Base-by-base conservation (phyloP, 2,888 invertebrate genomes). In the Micropterix aruncella region DNA sequence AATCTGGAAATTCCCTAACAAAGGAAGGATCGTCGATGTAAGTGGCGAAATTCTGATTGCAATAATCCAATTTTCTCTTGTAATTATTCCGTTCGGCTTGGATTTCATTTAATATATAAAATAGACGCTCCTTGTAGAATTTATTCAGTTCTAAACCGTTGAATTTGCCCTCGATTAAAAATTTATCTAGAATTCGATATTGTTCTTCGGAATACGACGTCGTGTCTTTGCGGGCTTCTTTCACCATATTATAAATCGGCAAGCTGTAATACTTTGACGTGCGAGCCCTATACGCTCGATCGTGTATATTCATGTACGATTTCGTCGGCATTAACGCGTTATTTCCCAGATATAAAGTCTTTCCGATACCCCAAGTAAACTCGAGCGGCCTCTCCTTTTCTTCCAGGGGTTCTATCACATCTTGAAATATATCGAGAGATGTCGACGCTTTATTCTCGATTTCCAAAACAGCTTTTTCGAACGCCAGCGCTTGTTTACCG, bases 301-400 rank as follows among this genome's bases (percentile, higher is more conserved):
- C 80, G 55, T 90, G 86, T 50, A 93, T 81, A 54, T 83, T 77
- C 53, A 83, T 63, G 55, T 88, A 91, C 40, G 76, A 78, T 53
- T 82, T 81, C 3, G 83, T 80, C 0, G 89, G 86, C 79, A 91
- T 87, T 9, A 83, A 58, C 1, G 80, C 79, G 54, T 81, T 82
- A 56, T 87, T 85, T 3, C 87, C 84, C 42, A 87, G 65, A 57
- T 86, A 90, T 9, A 94, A 61, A 2, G 86, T 80, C 62, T 91
- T 92, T 0, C 90, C 82, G 53, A 91, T 74, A 7, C 89, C 88
- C 89, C 90, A 92, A 2, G 88, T 88, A 41, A 81, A 76, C 57
- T 89, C 86, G 41, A 95, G 62, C 7, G 85, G 81, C 1, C 75
- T 72, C 19, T 80, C 79, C 1, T 81, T 60, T 52, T 75, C 74